Percentiles rank a stretch among this genome's conserved stretches.
phyloP scores from a whole-genome alignment of 2,888 invertebrate genomes.

The Tortricodes alternella region DNA sequence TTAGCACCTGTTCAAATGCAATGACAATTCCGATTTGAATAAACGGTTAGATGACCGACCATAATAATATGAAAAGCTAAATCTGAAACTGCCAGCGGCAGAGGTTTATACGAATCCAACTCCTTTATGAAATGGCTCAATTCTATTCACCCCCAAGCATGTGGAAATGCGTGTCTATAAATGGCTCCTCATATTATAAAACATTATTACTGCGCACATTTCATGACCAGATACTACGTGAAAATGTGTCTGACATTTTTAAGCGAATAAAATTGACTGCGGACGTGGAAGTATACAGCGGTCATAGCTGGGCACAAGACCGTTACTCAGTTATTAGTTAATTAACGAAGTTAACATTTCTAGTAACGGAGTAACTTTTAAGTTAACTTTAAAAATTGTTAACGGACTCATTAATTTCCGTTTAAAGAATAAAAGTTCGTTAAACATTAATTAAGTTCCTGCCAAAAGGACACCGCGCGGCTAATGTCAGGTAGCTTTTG shows the following conservation, averaged over 20 bases:
- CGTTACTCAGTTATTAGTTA: too few species aligned
- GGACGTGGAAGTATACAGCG: neutral
- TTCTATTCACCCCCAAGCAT: neutral
- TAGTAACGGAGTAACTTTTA: too few species aligned
- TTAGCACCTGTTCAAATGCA: too few species aligned
- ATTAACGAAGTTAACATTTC: too few species aligned
- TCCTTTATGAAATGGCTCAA: neutral
- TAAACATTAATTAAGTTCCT: too few species aligned
- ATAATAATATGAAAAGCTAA: neutral
- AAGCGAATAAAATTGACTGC: neutral
- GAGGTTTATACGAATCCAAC: neutral
- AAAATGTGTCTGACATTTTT: neutral
- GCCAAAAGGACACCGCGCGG: too few species aligned
- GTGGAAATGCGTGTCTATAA: neutral
- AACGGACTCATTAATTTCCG: too few species aligned
- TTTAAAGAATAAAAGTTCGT: too few species aligned
- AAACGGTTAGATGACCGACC: too few species aligned
- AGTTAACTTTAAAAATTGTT: too few species aligned
- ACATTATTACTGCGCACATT: neutral
- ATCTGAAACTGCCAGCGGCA: neutral
- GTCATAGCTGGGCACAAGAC: too few species aligned
- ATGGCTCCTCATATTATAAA: constrained; percentile 9
- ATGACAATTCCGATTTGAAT: neutral
- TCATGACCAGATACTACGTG: constrained; percentile 9
- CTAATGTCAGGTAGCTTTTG: too few species aligned